Evolutionary conservation across 1,140 invertebrate genomes (phyloP).

Genomic region (Diorhabda elongata): DNA sequence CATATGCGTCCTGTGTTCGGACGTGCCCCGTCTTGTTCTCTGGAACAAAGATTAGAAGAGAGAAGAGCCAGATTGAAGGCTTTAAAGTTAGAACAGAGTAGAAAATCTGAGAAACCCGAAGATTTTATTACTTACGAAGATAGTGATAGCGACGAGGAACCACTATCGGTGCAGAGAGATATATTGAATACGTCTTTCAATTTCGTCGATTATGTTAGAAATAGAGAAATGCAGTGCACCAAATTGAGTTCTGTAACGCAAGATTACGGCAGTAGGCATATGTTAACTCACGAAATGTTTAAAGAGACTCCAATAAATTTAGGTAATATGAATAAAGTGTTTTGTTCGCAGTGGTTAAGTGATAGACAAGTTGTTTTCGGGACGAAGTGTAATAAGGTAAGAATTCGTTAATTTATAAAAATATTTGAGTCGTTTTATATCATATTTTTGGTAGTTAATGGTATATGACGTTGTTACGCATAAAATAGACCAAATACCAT

Average conservation of each 20-base stretch:
- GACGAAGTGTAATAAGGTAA: slow-evolving; percentile 94
- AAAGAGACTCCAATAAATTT: slow-evolving; percentile 77
- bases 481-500: slow-evolving; percentile 81
- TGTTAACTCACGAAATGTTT: slow-evolving; percentile 83
- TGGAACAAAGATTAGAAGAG: slow-evolving; percentile 65
- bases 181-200: slow-evolving; percentile 76
- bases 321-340: slow-evolving; percentile 91
- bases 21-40: slow-evolving; percentile 67
- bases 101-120: slow-evolving; percentile 81
- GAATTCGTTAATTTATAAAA: slow-evolving; percentile 6
- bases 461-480: slow-evolving; percentile 78
- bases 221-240: slow-evolving; percentile 65
- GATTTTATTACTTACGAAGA: slow-evolving; percentile 85
- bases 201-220: slow-evolving; percentile 78
- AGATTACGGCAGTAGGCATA: slow-evolving; percentile 78
- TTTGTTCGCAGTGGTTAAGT: slow-evolving; percentile 93
- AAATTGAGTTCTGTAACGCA: slow-evolving; percentile 57
- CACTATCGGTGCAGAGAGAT: slow-evolving; percentile 62
- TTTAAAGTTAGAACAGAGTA: slow-evolving; percentile 58
- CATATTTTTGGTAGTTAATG: slow-evolving; percentile 58
- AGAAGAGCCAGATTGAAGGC: slow-evolving; percentile 62
- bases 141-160: slow-evolving; percentile 78
- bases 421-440: neutral
- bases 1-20: slow-evolving; percentile 58
- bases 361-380: slow-evolving; percentile 92